phyloP scores from a whole-genome alignment of 2,113 vertebrate species.

The Columba livia region DNA sequence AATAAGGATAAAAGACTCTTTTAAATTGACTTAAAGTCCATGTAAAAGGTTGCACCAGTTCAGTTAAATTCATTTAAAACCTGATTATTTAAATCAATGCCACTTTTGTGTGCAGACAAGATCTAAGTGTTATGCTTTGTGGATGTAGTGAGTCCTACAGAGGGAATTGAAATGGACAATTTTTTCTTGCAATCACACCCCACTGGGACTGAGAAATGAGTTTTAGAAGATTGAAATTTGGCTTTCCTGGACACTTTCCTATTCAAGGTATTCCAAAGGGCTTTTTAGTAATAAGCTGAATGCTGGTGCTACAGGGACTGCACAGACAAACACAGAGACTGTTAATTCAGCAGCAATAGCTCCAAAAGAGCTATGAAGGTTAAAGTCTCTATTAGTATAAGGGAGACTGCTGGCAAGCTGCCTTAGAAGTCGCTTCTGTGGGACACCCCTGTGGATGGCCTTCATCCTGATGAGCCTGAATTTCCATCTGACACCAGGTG shows the following conservation, averaged over 20 bases:
- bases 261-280: conserved; percentile 11
- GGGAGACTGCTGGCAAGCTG: not conserved
- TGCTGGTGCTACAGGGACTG: not conserved
- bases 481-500: not conserved
- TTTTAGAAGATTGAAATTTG: conserved; percentile 13
- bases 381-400: not conserved
- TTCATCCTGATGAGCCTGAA: not conserved
- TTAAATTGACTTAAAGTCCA: conserved; percentile 32
- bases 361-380: not conserved
- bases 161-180: not conserved
- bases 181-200: conserved; percentile 6
- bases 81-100: conserved; percentile 56
- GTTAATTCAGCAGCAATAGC: not conserved
- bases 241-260: not conserved
- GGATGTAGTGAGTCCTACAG: not conserved
- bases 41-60: not conserved
- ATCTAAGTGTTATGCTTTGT: conserved; percentile 33
- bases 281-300: conserved; percentile 19
- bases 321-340: not conserved
- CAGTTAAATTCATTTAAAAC: conserved; percentile 44
- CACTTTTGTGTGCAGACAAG: not conserved
- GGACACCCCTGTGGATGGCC: not conserved
- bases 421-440: not conserved
- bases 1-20: conserved; percentile 25
- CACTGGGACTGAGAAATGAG: not conserved